phyloP scores from a whole-genome alignment of 2,888 invertebrate genomes.

The Notocelia uddmanniana region DNA sequence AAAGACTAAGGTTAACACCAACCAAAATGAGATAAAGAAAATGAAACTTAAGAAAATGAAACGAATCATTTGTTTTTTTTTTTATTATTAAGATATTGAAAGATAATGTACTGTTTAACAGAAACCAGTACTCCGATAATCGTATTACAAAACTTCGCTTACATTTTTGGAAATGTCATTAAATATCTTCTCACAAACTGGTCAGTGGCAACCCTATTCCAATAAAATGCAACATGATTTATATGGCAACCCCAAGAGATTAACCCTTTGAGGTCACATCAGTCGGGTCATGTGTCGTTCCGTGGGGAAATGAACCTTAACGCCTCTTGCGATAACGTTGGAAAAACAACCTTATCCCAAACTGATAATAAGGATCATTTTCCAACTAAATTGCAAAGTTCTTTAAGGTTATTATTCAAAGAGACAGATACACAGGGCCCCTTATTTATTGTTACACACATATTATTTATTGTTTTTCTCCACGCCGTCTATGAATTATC shows the following conservation, averaged over 20 bases:
- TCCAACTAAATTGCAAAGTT: not conserved
- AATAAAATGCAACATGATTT: slow-evolving; percentile 77
- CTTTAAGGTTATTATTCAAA: not conserved
- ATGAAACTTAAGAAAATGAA: too few relatives aligned
- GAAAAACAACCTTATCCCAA: not conserved
- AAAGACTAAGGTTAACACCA: too few relatives aligned
- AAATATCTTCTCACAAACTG: not conserved
- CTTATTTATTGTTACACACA: slow-evolving; percentile 59
- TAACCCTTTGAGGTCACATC: slow-evolving; percentile 56
- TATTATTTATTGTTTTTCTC: slow-evolving; percentile 75
- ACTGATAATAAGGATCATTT: not conserved
- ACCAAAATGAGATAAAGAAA: too few relatives aligned
- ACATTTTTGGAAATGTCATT: too few relatives aligned
- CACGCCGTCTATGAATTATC: slow-evolving; percentile 52
- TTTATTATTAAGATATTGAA: too few relatives aligned
- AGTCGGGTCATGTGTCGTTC: slow-evolving; percentile 56
- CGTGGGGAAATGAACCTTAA: not conserved
- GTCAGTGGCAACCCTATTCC: slow-evolving; percentile 64
- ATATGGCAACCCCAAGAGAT: slow-evolving; percentile 81
- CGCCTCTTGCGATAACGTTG: not conserved
- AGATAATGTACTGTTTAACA: too few relatives aligned
- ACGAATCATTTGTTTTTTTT: too few relatives aligned
- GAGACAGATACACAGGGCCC: slow-evolving; percentile 48
- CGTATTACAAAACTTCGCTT: too few relatives aligned
- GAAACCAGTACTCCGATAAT: too few relatives aligned